These are phyloP conservation scores for Eufriesea mexicana DNA, from an alignment of 1,140 invertebrate species.

Conservation along the genomic window DNA sequence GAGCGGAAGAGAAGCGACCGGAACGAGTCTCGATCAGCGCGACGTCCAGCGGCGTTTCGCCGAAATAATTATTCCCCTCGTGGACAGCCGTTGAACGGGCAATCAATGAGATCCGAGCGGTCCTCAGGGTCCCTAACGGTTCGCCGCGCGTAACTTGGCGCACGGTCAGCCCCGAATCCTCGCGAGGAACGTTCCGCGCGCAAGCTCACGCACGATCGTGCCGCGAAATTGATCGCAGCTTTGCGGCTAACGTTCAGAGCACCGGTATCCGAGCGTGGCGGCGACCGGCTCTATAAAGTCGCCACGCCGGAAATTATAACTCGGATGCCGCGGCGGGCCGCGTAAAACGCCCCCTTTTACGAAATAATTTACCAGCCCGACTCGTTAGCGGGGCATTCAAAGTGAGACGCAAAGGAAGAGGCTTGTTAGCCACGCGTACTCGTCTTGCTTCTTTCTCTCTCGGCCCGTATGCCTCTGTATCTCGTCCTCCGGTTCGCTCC, in stretches of 20 bases:
- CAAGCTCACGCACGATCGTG: slow-evolving; percentile 19
- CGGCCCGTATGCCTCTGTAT: background rate
- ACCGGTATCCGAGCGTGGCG: slow-evolving; percentile 20
- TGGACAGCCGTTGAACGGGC: background rate
- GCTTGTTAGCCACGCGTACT: slow-evolving; percentile 60
- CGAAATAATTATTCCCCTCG: background rate
- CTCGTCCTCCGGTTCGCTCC: background rate
- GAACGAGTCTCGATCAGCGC: background rate
- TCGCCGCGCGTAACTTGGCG: background rate
- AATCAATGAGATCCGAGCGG: background rate
- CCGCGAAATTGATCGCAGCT: slow-evolving; percentile 61
- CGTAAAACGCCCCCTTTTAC: slow-evolving; percentile 63
- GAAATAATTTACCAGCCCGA: slow-evolving; percentile 70
- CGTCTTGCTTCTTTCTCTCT: background rate
- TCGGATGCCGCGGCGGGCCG: slow-evolving; percentile 56
- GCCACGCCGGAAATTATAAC: slow-evolving; percentile 67
- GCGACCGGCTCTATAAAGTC: slow-evolving; percentile 65
- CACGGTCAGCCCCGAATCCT: background rate
- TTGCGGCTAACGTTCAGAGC: slow-evolving; percentile 59
- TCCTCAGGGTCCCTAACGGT: background rate
- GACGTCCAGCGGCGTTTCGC: background rate
- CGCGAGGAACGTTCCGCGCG: background rate
- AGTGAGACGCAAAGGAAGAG: slow-evolving; percentile 56
- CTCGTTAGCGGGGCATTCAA: slow-evolving; percentile 68
- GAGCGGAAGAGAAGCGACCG: background rate